Evolutionary conservation across 2,113 vertebrate genomes (phyloP).

Genomic region (Neofelis nebulosa): DNA sequence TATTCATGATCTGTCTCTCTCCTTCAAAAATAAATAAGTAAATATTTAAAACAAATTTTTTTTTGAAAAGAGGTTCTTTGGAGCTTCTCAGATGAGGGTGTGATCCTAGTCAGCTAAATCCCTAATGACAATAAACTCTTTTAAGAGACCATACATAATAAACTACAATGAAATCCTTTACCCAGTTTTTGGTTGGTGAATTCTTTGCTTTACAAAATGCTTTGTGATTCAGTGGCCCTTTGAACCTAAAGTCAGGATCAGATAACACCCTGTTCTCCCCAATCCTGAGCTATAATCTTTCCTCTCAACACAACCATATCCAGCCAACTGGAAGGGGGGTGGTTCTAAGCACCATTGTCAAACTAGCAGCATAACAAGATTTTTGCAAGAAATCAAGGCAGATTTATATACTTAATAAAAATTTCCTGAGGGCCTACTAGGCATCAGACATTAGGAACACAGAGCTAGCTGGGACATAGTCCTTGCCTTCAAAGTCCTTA

Average conservation of each 20-base stretch:
- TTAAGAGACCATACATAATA: not conserved
- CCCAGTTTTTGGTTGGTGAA: not conserved
- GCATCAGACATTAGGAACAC: not conserved
- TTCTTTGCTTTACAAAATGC: not conserved
- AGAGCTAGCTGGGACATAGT: not conserved
- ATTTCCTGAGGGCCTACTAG: not conserved
- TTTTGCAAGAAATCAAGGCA: constrained; percentile 29
- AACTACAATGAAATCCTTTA: not conserved
- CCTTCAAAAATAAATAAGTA: too few species aligned
- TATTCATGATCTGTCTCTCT: too few species aligned
- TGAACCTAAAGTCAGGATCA: not conserved
- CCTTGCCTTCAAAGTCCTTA: not conserved
- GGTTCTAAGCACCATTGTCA: not conserved
- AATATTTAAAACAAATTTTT: too few species aligned
- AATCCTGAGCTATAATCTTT: not conserved
- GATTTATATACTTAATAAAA: not conserved
- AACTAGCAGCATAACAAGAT: not conserved
- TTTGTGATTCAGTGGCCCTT: not conserved
- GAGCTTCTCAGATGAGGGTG: not conserved
- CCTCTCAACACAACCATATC: not conserved
- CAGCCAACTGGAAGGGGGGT: not conserved
- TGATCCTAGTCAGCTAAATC: not conserved
- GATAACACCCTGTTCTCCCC: not conserved
- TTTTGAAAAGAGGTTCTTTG: not conserved
- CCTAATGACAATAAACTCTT: not conserved